These are phyloP conservation scores for Crotalus horridus DNA, from an alignment of 2,113 vertebrate genomes.

Conservation along the genomic window DNA sequence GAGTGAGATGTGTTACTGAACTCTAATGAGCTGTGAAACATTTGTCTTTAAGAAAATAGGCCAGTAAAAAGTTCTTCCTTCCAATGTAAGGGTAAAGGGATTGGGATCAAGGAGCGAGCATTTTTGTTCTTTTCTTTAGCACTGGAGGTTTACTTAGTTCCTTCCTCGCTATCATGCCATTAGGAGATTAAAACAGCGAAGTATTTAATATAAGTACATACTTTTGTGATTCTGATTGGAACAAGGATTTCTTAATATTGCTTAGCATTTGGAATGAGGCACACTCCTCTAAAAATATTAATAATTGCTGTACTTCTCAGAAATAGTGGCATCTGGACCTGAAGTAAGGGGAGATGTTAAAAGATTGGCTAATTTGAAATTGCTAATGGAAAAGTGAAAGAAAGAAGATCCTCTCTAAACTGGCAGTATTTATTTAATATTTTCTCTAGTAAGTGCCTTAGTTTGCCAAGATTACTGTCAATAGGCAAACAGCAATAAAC, in stretches of 20 bases:
- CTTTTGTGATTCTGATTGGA: neutral
- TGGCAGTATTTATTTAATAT: neutral
- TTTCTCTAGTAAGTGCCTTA: neutral
- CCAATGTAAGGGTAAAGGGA: neutral
- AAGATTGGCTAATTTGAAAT: neutral
- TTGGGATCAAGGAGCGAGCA: neutral
- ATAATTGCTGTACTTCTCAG: neutral
- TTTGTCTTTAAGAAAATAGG: neutral
- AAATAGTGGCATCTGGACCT: neutral
- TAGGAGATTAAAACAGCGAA: neutral
- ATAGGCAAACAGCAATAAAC: neutral
- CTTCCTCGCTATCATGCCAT: neutral
- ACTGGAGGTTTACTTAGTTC: neutral
- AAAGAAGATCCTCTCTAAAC: neutral
- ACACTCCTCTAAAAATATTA: neutral
- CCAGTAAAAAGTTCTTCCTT: neutral
- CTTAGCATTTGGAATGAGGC: neutral
- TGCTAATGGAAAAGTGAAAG: no score
- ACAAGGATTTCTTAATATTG: neutral
- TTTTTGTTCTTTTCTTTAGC: neutral
- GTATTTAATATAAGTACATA: neutral
- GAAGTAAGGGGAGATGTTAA: neutral
- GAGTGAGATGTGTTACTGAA: neutral
- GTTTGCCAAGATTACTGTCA: neutral
- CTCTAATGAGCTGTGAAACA: neutral